phyloP scores from a whole-genome alignment of 2,888 invertebrate genomes.

The Aphidoletes aphidimyza region DNA sequence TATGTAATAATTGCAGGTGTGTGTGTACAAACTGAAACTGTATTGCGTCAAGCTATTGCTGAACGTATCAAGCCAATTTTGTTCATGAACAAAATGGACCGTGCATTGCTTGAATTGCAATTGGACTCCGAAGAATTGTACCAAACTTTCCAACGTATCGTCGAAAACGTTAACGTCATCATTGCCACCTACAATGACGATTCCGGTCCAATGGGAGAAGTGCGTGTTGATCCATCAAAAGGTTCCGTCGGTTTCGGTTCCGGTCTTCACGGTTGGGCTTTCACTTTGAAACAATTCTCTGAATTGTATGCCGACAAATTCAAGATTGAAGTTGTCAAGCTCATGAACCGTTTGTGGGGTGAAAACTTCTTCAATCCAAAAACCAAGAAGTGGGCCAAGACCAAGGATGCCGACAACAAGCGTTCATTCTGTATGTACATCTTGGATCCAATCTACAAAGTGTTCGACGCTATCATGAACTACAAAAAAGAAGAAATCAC shows the following conservation, averaged over 20 bases:
- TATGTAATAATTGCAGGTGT: slow-evolving; percentile 77
- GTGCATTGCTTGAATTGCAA: slow-evolving; percentile 96
- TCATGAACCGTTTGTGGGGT: slow-evolving; percentile 98
- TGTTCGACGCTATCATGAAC: slow-evolving; percentile 83
- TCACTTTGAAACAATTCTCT: slow-evolving; percentile 98
- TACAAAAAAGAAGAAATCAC: slow-evolving; percentile 95
- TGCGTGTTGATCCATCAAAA: slow-evolving; percentile 96
- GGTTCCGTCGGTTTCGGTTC: slow-evolving; percentile 99
- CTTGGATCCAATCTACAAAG: slow-evolving; percentile 98
- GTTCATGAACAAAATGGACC: slow-evolving; percentile 99
- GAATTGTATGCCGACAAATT: slow-evolving; percentile 99
- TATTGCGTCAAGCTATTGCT: slow-evolving; percentile 98
- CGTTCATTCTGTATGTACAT: slow-evolving; percentile 99
- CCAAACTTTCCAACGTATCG: slow-evolving; percentile 99
- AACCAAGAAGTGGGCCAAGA: slow-evolving; percentile 98
- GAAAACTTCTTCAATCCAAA: slow-evolving; percentile 98
- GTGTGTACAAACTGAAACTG: slow-evolving; percentile 99
- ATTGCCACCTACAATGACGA: slow-evolving; percentile 99
- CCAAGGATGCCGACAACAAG: slow-evolving; percentile 89
- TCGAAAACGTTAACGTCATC: slow-evolving; percentile 99
- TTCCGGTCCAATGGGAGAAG: slow-evolving; percentile 98
- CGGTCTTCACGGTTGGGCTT: slow-evolving; percentile 99
- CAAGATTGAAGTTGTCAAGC: slow-evolving; percentile 95
- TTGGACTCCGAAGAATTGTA: slow-evolving; percentile 96
- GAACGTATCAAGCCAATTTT: slow-evolving; percentile 99